phyloP scores from a whole-genome alignment of 2,797 vertebrate species.

The Sternotherus odoratus region DNA sequence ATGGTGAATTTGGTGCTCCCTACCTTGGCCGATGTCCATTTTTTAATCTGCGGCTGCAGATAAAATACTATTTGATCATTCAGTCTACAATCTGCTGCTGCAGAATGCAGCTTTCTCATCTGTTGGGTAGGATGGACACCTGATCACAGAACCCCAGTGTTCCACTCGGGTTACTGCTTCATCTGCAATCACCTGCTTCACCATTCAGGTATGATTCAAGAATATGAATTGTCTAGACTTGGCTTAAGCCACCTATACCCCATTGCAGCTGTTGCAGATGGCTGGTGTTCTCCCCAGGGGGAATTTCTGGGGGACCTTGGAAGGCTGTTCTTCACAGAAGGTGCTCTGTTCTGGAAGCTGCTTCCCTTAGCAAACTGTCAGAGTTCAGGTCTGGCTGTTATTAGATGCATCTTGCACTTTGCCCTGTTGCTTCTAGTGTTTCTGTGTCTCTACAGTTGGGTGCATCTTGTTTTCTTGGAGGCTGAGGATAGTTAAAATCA shows the following conservation, averaged over 20 bases:
- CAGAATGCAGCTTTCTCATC: not conserved
- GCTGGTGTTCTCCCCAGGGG: not conserved
- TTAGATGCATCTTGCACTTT: rapidly evolving
- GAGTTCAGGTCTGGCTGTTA: rapidly evolving
- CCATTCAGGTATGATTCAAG: not conserved
- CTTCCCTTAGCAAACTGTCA: not conserved
- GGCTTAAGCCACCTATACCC: rapidly evolving
- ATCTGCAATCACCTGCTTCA: not conserved
- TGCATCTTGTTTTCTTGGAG: not conserved
- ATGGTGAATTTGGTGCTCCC: not conserved
- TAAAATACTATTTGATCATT: not conserved
- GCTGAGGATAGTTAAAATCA: rapidly evolving
- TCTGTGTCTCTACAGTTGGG: not conserved
- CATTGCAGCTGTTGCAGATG: not conserved
- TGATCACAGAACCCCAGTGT: not conserved
- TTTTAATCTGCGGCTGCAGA: not conserved
- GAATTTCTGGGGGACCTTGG: not conserved
- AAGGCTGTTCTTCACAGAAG: rapidly evolving
- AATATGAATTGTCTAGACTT: not conserved
- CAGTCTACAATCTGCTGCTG: not conserved
- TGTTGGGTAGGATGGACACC: not conserved
- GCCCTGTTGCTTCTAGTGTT: not conserved
- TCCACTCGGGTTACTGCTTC: not conserved
- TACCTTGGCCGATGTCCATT: not conserved
- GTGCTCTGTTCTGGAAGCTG: not conserved